phyloP scores from a whole-genome alignment of 2,888 invertebrate species.

The Amaurobius ferox region DNA sequence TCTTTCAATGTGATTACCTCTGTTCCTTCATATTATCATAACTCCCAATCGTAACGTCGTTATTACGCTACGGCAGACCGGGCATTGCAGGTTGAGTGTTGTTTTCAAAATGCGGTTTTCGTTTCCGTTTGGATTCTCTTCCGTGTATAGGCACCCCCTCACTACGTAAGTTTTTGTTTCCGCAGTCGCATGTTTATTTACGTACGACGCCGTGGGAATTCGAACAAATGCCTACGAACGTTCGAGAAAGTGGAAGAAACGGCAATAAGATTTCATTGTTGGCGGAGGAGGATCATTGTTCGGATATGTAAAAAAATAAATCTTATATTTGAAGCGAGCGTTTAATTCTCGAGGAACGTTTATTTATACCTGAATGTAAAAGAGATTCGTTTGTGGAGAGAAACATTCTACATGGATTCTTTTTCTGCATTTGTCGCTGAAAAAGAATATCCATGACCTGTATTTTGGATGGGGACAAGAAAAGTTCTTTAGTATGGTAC shows the following conservation, averaged over 20 bases:
- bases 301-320: neutral
- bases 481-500: too few species aligned
- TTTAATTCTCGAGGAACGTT: neutral
- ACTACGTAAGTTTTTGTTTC: neutral
- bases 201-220: conserved; percentile 6
- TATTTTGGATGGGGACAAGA: too few species aligned
- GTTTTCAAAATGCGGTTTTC: conserved; percentile 6
- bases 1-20: conserved; percentile 71
- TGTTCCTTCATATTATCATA: conserved; percentile 52
- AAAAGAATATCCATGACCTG: too few species aligned
- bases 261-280: conserved; percentile 9
- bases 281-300: neutral
- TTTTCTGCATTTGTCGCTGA: too few species aligned
- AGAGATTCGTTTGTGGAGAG: too few species aligned
- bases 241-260: neutral
- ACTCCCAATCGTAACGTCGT: conserved; percentile 50
- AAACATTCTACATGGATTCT: too few species aligned
- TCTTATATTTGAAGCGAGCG: neutral
- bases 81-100: conserved; percentile 34
- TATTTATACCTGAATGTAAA: neutral
- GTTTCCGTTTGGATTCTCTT: conserved; percentile 25
- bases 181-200: conserved; percentile 7
- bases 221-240: neutral
- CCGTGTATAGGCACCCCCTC: conserved; percentile 2
- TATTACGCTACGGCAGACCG: conserved; percentile 60